A percentile compares a stretch with the other conserved stretches of the same genome.
Evolutionary conservation across 2,113 vertebrate genomes (phyloP).

Genomic region (Pelecanoides urinatrix): DNA sequence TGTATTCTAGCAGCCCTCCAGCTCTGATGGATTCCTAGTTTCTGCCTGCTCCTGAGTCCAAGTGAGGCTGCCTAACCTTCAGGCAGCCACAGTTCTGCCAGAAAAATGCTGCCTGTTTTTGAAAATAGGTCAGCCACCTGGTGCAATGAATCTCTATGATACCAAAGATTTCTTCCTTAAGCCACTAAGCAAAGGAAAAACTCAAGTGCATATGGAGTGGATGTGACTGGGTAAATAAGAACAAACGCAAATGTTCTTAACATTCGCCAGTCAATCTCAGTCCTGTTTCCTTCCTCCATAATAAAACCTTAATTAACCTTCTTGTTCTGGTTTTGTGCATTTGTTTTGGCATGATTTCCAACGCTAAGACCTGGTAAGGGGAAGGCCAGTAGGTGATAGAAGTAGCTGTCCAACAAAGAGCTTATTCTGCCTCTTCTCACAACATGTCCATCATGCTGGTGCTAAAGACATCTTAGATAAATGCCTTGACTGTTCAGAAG

Average conservation of each 20-base stretch:
- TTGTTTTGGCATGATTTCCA: background rate
- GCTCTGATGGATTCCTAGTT: background rate
- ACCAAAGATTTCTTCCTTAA: background rate
- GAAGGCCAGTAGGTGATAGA: background rate
- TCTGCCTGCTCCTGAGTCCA: background rate
- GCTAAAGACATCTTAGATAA: background rate
- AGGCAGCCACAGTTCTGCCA: background rate
- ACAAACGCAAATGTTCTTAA: background rate
- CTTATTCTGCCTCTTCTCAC: background rate
- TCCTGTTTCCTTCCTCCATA: background rate
- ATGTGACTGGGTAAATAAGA: background rate
- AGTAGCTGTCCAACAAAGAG: background rate
- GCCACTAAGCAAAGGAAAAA: background rate
- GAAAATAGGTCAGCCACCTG: background rate
- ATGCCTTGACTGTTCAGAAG: background rate
- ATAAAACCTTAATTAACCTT: background rate
- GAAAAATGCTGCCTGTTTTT: background rate
- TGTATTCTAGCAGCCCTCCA: constrained; percentile 13
- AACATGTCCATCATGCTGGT: accelerated
- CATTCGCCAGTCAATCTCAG: background rate
- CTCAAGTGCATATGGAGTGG: background rate
- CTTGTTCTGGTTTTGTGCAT: background rate
- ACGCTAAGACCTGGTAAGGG: background rate
- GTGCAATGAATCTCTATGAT: background rate
- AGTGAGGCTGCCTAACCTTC: background rate